phyloP scores from a whole-genome alignment of 2,888 invertebrate species.

The Rhagophthalmus giganteus region DNA sequence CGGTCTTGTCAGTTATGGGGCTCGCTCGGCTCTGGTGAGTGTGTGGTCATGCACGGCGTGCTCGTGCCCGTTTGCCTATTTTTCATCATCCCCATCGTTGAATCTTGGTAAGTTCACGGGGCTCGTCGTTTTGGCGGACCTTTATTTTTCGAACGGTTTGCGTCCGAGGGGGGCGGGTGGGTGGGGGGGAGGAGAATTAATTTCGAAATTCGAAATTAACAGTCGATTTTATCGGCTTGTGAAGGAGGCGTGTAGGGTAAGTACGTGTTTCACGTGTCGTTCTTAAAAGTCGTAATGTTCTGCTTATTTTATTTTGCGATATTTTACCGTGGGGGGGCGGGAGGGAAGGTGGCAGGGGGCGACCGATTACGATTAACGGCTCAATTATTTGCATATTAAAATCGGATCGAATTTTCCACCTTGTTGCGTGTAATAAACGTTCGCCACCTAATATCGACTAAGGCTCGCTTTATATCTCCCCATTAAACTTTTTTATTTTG shows the following conservation, averaged over 20 bases:
- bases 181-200: too few relatives aligned
- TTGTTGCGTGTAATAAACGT: constrained; percentile 28
- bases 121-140: not conserved
- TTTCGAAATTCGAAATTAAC: too few relatives aligned
- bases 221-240: too few relatives aligned
- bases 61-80: constrained; percentile 82
- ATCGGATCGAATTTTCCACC: constrained; percentile 29
- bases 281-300: constrained; percentile 19
- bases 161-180: too few relatives aligned
- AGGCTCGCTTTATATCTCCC: constrained; percentile 17
- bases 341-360: too few relatives aligned
- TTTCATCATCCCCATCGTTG: constrained; percentile 85
- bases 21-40: constrained; percentile 53
- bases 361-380: too few relatives aligned
- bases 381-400: constrained; percentile 26
- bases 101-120: constrained; percentile 76
- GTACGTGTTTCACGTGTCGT: constrained; percentile 22
- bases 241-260: too few relatives aligned
- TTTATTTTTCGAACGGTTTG: not conserved
- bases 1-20: constrained; percentile 50
- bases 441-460: constrained; percentile 27
- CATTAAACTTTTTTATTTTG: constrained; percentile 2
- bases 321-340: constrained; percentile 3
- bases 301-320: constrained; percentile 25
- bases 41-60: constrained; percentile 61